These are phyloP conservation scores for Rhagophthalmus giganteus DNA, from an alignment of 2,888 invertebrate species.

Conservation along the genomic window DNA sequence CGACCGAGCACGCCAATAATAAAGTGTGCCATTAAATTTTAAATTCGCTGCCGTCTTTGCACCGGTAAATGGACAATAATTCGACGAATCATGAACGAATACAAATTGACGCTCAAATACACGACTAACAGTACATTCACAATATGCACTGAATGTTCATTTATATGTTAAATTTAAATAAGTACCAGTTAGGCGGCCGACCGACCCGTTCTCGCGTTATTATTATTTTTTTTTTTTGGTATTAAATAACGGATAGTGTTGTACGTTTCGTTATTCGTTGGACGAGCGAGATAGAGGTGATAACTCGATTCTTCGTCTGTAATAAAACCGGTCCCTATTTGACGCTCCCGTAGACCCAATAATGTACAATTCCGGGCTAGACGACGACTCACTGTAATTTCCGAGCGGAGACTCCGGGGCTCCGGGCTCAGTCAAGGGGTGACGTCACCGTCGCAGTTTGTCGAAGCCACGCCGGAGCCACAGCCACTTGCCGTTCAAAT, in stretches of 20 bases:
- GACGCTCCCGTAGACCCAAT: conserved; percentile 20
- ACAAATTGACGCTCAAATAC: conserved; percentile 9
- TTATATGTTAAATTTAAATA: conserved; percentile 11
- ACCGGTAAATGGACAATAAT: no score
- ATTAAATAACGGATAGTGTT: background rate
- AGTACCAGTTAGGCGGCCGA: conserved; percentile 1
- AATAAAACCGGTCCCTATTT: conserved; percentile 15
- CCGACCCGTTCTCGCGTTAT: conserved; percentile 1
- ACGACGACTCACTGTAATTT: conserved; percentile 32
- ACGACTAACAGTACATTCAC: conserved; percentile 12
- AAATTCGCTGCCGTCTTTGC: no score
- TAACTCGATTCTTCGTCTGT: conserved; percentile 9
- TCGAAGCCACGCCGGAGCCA: conserved; percentile 30
- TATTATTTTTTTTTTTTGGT: background rate
- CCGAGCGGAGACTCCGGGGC: conserved; percentile 27
- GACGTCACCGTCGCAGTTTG: conserved; percentile 33
- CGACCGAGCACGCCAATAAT: no score
- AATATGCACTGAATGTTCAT: conserved; percentile 10
- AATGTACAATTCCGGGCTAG: conserved; percentile 30
- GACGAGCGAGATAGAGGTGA: background rate
- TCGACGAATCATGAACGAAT: conserved; percentile 6
- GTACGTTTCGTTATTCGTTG: conserved; percentile 1
- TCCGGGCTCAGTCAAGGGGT: conserved; percentile 21
- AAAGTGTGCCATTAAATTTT: no score
- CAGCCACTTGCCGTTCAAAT: conserved; percentile 26